These are phyloP conservation scores for Leuciscus waleckii DNA, from an alignment of 2,797 vertebrate species.

Conservation along the genomic window DNA sequence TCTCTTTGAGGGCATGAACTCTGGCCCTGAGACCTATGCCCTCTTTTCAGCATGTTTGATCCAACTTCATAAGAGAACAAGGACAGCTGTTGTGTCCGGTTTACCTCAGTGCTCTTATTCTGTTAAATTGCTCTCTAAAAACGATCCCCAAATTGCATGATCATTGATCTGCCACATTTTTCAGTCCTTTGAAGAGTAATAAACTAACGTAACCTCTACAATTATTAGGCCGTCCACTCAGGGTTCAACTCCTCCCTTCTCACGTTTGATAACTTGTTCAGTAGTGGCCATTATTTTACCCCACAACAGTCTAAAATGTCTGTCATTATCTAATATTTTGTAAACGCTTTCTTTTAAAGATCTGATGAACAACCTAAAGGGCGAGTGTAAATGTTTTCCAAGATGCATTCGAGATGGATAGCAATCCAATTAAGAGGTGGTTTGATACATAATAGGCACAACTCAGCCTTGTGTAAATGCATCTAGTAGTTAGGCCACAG, in stretches of 20 bases:
- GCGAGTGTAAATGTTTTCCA: neutral
- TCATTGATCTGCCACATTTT: conserved; percentile 75
- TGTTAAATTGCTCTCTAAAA: conserved; percentile 75
- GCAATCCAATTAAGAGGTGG: neutral
- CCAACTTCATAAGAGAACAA: conserved; percentile 72
- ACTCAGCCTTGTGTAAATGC: neutral
- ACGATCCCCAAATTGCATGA: conserved; percentile 76
- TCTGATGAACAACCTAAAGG: neutral
- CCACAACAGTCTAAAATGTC: conserved; percentile 40
- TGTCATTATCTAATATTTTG: conserved; percentile 49
- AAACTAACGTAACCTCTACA: conserved; percentile 72
- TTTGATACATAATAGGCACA: neutral
- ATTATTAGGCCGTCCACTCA: conserved; percentile 73
- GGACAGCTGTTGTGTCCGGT: conserved; percentile 77
- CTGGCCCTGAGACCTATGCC: conserved; percentile 66
- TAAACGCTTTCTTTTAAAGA: conserved; percentile 35
- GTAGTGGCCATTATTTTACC: conserved; percentile 65
- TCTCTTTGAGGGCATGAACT: conserved; percentile 51
- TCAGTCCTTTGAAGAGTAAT: conserved; percentile 80
- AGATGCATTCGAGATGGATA: neutral
- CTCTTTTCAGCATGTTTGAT: conserved; percentile 59
- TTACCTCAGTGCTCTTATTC: conserved; percentile 75
- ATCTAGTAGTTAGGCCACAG: neutral
- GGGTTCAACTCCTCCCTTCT: conserved; percentile 30
- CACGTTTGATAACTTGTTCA: conserved; percentile 67